A percentile compares a stretch with the other conserved stretches of the same genome.
phyloP scores from a whole-genome alignment of 2,113 vertebrate species.

The Sylvia atricapilla region DNA sequence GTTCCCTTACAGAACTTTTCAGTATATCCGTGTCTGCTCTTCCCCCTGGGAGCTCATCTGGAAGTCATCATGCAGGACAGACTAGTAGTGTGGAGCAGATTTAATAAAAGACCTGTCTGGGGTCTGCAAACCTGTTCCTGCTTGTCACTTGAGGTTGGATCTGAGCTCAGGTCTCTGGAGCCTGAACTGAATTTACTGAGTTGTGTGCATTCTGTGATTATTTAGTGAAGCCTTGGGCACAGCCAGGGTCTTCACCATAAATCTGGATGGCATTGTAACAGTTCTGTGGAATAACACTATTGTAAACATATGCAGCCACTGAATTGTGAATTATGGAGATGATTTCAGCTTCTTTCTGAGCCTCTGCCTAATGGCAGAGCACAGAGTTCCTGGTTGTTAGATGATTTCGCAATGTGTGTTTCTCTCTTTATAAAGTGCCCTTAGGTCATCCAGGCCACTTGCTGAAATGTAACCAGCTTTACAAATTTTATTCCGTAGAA shows the following conservation, averaged over 20 bases:
- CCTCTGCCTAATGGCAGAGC: neutral
- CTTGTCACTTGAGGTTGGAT: neutral
- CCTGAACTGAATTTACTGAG: neutral
- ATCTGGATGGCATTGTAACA: neutral
- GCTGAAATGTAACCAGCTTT: neutral
- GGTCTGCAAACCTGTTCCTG: neutral
- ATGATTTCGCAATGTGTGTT: neutral
- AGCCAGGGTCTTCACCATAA: neutral
- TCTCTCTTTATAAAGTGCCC: neutral
- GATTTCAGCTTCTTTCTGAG: neutral
- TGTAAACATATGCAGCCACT: neutral
- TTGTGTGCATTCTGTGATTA: neutral
- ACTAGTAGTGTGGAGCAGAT: neutral
- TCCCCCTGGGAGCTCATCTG: neutral
- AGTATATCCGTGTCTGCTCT: slow-evolving; percentile 35
- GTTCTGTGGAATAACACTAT: neutral
- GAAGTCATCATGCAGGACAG: neutral
- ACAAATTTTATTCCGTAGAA: neutral
- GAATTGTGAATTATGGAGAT: neutral
- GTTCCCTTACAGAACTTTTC: neutral
- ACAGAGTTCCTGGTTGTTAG: neutral
- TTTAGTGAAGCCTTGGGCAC: neutral
- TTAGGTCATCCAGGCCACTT: neutral
- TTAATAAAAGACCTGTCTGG: neutral
- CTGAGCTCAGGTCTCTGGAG: neutral